A percentile compares a stretch with the other conserved stretches of the same genome.
Evolutionary conservation across 2,113 vertebrate species (phyloP).

Genomic region (Hiodon alosoides): DNA sequence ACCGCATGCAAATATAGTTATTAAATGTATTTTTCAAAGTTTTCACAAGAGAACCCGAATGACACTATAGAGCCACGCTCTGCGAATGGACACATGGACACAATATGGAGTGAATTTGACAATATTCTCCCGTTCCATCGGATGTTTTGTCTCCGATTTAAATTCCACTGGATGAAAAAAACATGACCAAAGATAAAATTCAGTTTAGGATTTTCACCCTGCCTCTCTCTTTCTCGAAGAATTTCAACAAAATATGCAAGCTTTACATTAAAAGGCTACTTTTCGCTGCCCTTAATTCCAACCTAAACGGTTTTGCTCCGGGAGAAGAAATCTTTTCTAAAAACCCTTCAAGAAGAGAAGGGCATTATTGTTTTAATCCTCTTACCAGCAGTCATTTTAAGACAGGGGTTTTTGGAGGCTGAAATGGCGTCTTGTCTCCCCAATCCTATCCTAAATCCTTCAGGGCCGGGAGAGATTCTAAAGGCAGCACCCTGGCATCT

Average conservation of each 20-base stretch:
- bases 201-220: constrained; percentile 46
- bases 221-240: constrained; percentile 41
- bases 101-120: constrained; percentile 12
- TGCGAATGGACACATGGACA: constrained; percentile 16
- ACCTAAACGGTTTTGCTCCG: constrained; percentile 97
- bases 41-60: neutral
- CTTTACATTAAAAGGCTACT: constrained; percentile 84
- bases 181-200: constrained; percentile 55
- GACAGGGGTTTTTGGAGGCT: constrained; percentile 83
- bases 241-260: constrained; percentile 75
- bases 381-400: constrained; percentile 95
- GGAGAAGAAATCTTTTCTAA: constrained; percentile 97
- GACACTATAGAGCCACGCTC: neutral
- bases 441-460: constrained; percentile 78
- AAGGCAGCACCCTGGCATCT: constrained; percentile 69
- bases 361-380: constrained; percentile 99
- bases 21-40: constrained; percentile 11
- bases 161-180: constrained; percentile 38
- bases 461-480: constrained; percentile 74
- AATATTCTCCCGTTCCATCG: constrained; percentile 25
- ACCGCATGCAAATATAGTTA: neutral
- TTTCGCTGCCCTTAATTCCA: constrained; percentile 94
- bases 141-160: constrained; percentile 38
- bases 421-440: constrained; percentile 85
- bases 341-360: constrained; percentile 88